Evolutionary conservation across 2,797 vertebrate genomes (phyloP).

Genomic region (Parotocinclus haroldoi): DNA sequence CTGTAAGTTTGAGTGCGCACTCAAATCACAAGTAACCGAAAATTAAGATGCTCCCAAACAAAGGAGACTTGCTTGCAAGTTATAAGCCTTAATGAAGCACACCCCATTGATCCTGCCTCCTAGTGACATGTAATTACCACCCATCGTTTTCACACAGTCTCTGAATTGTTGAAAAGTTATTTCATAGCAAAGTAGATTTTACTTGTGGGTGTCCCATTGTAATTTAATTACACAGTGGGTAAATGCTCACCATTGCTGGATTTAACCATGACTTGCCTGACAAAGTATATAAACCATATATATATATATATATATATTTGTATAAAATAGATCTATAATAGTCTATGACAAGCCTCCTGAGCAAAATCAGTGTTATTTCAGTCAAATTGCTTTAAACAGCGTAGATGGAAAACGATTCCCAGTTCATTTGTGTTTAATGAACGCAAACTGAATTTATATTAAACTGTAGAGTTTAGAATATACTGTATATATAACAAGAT

Average conservation of each 20-base stretch:
- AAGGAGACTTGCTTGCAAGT: constrained; percentile 11
- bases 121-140: constrained; percentile 21
- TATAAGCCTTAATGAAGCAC: constrained; percentile 19
- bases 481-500: no score
- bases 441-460: no score
- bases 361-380: no score
- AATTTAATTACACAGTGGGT: constrained; percentile 18
- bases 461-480: no score
- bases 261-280: no score
- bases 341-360: no score
- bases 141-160: constrained; percentile 12
- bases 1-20: neutral
- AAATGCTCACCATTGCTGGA: constrained; percentile 4
- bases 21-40: constrained; percentile 41
- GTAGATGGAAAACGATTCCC: no score
- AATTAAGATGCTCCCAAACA: constrained; percentile 28
- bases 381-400: no score
- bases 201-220: constrained; percentile 8
- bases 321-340: no score
- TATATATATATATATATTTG: no score
- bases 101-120: constrained; percentile 11
- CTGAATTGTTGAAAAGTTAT: constrained; percentile 13
- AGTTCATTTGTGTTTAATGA: no score
- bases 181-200: constrained; percentile 7
- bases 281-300: no score